A percentile compares a stretch with the other conserved stretches of the same genome.
phyloP scores from a whole-genome alignment of 2,888 invertebrate genomes.

The Allophyes oxyacanthae region DNA sequence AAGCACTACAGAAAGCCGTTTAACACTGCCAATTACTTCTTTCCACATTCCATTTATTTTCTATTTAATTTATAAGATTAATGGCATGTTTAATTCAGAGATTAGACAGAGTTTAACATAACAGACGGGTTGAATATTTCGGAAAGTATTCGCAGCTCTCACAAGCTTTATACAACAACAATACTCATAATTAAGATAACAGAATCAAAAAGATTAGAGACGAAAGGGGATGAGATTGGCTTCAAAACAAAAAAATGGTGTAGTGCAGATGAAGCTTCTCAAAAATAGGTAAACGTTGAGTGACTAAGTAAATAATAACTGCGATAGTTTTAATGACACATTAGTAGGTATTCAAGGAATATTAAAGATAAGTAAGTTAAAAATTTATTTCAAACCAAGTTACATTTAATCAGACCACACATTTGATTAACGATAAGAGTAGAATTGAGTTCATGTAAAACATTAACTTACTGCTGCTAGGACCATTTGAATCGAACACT shows the following conservation, averaged over 20 bases:
- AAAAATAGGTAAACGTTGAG: slow-evolving; percentile 6
- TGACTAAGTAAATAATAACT: slow-evolving; percentile 2
- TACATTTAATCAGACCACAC: neutral
- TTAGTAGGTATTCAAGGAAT: no score
- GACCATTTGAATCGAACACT: slow-evolving; percentile 5
- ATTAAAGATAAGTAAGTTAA: no score
- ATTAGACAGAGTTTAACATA: slow-evolving; percentile 20
- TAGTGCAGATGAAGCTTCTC: neutral
- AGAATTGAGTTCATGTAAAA: no score
- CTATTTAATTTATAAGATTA: slow-evolving; percentile 9
- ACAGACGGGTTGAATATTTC: slow-evolving; percentile 1
- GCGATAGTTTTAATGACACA: no score
- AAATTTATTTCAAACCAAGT: no score
- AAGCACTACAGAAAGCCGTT: slow-evolving; percentile 30
- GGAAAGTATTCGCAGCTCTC: slow-evolving; percentile 9
- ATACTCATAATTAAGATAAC: slow-evolving; percentile 24
- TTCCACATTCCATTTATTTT: slow-evolving; percentile 25
- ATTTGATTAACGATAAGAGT: neutral
- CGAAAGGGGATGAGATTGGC: neutral
- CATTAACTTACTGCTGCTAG: neutral
- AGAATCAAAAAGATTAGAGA: neutral
- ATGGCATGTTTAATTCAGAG: slow-evolving; percentile 16
- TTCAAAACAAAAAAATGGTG: slow-evolving; percentile 3
- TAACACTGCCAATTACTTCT: slow-evolving; percentile 14
- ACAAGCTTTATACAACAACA: slow-evolving; percentile 22